Base-by-base conservation (phyloP, 2,797 vertebrate genomes). In the Intellagama lesueurii region DNA sequence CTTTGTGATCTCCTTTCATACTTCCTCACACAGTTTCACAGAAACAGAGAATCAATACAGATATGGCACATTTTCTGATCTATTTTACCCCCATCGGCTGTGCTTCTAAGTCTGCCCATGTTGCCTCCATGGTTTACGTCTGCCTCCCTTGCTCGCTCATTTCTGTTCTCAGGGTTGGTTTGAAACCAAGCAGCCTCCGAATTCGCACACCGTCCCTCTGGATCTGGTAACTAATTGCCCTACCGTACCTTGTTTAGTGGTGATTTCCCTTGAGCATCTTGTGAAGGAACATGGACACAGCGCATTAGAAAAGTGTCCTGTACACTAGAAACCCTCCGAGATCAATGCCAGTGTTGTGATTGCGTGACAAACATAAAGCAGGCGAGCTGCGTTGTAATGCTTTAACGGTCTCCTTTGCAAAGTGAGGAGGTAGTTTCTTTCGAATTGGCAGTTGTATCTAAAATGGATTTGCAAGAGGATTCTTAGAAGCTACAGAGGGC, bases 201-300 rank as follows among this genome's bases (percentile, higher is more conserved):
- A 24, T 3, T 6, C 2, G 11, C 88, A 77, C 85, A 28, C 83
- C 75, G 30, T 56, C 75, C 12, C 1, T 3, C 52, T 6, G 1
- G 35, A 73, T 85, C 83, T 28, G 9, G 0, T 78, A 86, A 77
- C 85, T 92, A 82, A 93, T 0, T 83, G 81, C 79, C 93, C 44
- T 16, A 0, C 32, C 40, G 72, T n/a, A 11, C 0, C 30, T n/a
- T 78, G 7, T 86, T 90, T 35, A 52, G 76, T 17, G 60, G 22
- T 89, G 91, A 92, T 92, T 95, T 94, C 86, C 90, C 92, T 26
- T 7, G 2, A 77, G 81, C 70, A 85, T 49, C 88, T 88, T 79
- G 8, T 73, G 86, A 47, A 24, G 73, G 87, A 85, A 76, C 30
- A 5, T 0, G 85, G 87, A 87, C 80, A 77, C 26, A 82, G 83